phyloP scores from a whole-genome alignment of 2,888 invertebrate species.

The Caenorhabditis sp. region DNA sequence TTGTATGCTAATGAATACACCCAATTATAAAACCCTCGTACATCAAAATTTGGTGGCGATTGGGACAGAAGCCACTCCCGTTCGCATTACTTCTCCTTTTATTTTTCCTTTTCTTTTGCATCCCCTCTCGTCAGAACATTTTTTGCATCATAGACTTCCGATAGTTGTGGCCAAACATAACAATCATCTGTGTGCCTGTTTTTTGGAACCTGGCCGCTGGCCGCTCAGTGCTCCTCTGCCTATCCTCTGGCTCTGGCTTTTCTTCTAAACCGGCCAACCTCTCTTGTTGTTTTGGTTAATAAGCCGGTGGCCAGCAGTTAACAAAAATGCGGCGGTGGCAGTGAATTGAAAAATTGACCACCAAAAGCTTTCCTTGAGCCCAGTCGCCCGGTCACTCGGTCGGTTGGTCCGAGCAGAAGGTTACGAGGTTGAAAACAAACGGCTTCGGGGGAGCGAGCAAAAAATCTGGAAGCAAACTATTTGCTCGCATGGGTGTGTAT shows the following conservation, averaged over 20 bases:
- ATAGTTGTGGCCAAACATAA: slow-evolving; percentile 28
- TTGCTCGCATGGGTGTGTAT: slow-evolving; percentile 28
- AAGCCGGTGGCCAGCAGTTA: slow-evolving; percentile 41
- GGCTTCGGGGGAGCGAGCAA: background rate
- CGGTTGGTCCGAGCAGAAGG: slow-evolving; percentile 8
- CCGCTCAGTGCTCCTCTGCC: background rate
- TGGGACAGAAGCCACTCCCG: slow-evolving; percentile 7
- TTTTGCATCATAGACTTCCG: slow-evolving; percentile 48
- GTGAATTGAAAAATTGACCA: slow-evolving; percentile 49
- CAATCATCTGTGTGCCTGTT: slow-evolving; percentile 45
- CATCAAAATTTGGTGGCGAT: slow-evolving; percentile 36
- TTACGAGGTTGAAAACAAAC: slow-evolving; percentile 44
- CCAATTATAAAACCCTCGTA: slow-evolving; percentile 13
- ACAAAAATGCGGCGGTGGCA: slow-evolving; percentile 42
- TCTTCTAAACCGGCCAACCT: background rate
- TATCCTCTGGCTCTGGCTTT: background rate
- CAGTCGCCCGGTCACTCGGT: background rate
- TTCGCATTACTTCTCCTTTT: slow-evolving; percentile 5
- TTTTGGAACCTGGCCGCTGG: slow-evolving; percentile 8
- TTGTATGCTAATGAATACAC: slow-evolving; percentile 53
- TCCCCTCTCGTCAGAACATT: slow-evolving; percentile 32
- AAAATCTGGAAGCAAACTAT: slow-evolving; percentile 55
- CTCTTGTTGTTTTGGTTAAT: slow-evolving; percentile 43
- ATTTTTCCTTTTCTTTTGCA: slow-evolving; percentile 4
- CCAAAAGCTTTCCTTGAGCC: background rate